Percentiles rank a stretch among this genome's conserved stretches.
These are phyloP conservation scores for Cylindroiulus punctatus DNA, from an alignment of 2,888 invertebrate genomes.

Conservation along the genomic window DNA sequence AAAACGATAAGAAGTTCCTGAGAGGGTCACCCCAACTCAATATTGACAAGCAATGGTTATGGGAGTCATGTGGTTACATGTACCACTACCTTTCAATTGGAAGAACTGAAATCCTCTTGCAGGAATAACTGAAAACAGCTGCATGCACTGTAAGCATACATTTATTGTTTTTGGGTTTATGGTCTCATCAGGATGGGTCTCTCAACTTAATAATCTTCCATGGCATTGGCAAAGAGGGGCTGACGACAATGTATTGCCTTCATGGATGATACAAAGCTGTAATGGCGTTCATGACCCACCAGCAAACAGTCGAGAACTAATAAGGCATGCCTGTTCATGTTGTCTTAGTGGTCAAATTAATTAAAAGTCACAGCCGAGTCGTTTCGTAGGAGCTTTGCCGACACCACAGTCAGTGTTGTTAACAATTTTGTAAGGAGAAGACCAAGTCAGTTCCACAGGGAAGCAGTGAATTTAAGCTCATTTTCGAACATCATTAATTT, in stretches of 20 bases:
- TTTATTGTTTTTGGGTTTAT: too few relatives aligned
- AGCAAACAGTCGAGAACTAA: not conserved
- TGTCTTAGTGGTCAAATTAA: conserved; percentile 1
- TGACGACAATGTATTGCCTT: not conserved
- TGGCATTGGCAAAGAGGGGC: not conserved
- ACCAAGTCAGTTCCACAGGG: not conserved
- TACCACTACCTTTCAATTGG: not conserved
- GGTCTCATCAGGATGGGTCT: too few relatives aligned
- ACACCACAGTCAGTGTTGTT: not conserved
- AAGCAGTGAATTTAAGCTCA: not conserved
- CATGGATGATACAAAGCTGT: not conserved
- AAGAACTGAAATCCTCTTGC: not conserved
- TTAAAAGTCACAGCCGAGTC: not conserved
- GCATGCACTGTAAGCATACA: not conserved
- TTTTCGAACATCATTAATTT: not conserved
- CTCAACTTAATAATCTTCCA: too few relatives aligned
- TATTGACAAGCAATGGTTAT: not conserved
- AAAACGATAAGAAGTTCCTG: not conserved
- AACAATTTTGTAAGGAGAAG: not conserved
- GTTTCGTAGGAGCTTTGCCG: not conserved
- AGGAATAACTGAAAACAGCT: not conserved
- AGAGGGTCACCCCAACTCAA: not conserved
- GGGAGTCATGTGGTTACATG: not conserved
- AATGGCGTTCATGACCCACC: not conserved
- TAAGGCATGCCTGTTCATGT: not conserved